These are phyloP conservation scores for Rhinella marina DNA, from an alignment of 2,797 vertebrate species.

Conservation along the genomic window DNA sequence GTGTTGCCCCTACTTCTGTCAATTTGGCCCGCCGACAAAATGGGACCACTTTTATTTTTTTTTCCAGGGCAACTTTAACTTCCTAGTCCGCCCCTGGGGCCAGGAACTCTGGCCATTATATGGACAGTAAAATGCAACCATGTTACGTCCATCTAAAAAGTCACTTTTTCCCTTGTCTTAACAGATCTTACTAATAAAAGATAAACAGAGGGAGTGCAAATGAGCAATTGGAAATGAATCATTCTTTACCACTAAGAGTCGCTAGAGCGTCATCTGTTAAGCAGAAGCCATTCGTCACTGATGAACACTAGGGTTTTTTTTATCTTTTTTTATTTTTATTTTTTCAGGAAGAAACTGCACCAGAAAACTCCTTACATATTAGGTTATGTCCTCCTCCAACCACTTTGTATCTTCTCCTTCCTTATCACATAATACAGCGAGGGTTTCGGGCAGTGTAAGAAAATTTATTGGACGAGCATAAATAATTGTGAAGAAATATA, in stretches of 20 bases:
- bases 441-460: conserved; percentile 10
- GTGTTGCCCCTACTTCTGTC: too few relatives aligned
- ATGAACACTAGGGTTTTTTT: too few relatives aligned
- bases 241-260: conserved; percentile 31
- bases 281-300: not conserved
- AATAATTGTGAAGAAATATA: conserved; percentile 33
- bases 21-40: too few relatives aligned
- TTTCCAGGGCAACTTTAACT: too few relatives aligned
- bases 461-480: conserved; percentile 43
- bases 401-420: conserved; percentile 25
- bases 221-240: too few relatives aligned
- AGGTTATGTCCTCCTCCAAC: conserved; percentile 34
- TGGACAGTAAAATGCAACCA: not conserved
- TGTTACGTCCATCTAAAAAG: too few relatives aligned
- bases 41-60: too few relatives aligned
- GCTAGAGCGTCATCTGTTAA: conserved; percentile 23
- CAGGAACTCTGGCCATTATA: not conserved
- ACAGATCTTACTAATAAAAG: not conserved
- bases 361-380: conserved; percentile 11
- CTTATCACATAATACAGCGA: conserved; percentile 34
- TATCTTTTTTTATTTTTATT: not conserved
- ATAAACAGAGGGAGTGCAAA: too few relatives aligned
- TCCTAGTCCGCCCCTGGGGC: not conserved
- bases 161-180: not conserved
- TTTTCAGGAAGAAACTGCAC: not conserved